Evolutionary conservation across 2,888 invertebrate genomes (phyloP).

Genomic region (Tinea semifulvella): DNA sequence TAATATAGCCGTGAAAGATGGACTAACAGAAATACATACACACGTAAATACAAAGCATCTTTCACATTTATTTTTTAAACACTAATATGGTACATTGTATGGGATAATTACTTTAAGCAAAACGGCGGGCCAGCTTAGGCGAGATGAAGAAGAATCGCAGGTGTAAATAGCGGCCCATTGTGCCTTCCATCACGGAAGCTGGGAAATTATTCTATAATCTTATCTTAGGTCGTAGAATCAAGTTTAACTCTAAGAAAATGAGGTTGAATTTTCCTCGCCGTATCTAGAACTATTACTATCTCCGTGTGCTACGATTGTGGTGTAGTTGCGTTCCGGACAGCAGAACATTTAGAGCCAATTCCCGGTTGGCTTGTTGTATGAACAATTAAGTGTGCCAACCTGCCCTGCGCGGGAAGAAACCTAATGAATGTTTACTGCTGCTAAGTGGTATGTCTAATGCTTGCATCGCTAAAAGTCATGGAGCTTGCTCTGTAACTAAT

Average conservation of each 20-base stretch:
- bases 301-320: constrained; percentile 45
- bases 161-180: constrained; percentile 59
- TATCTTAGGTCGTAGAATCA: constrained; percentile 25
- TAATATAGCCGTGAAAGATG: no score
- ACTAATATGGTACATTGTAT: constrained; percentile 62
- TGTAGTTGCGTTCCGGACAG: constrained; percentile 49
- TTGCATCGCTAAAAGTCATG: constrained; percentile 24
- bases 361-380: constrained; percentile 61
- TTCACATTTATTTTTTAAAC: constrained; percentile 60
- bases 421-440: constrained; percentile 50
- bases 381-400: constrained; percentile 61
- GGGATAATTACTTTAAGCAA: constrained; percentile 62
- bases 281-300: constrained; percentile 29
- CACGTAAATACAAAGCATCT: constrained; percentile 60
- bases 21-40: constrained; percentile 60
- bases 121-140: constrained; percentile 55
- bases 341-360: constrained; percentile 58
- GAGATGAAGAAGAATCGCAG: constrained; percentile 65
- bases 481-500: neutral
- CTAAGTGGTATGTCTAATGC: constrained; percentile 40
- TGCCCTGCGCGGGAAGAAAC: constrained; percentile 48
- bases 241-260: constrained; percentile 33
- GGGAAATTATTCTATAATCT: constrained; percentile 18
- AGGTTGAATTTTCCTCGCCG: constrained; percentile 40
- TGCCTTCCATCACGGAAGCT: constrained; percentile 49